phyloP scores from a whole-genome alignment of 2,888 invertebrate species.

The Diplolepis rosae region DNA sequence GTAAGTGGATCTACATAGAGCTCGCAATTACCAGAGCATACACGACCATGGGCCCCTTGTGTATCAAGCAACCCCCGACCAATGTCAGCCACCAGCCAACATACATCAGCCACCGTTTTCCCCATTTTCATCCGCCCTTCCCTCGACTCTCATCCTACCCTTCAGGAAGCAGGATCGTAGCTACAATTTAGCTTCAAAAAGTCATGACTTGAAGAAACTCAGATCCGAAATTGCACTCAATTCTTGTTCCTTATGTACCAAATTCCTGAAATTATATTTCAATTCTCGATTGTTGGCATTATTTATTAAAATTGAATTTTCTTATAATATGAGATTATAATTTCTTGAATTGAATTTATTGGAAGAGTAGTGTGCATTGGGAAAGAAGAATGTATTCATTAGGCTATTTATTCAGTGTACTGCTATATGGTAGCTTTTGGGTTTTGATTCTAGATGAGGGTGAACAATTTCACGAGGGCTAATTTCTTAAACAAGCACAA shows the following conservation, averaged over 20 bases:
- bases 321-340: too few species aligned
- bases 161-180: background rate
- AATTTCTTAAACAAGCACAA: constrained; percentile 13
- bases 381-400: background rate
- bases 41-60: constrained; percentile 68
- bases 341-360: background rate
- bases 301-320: background rate
- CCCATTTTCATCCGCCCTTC: constrained; percentile 50
- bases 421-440: background rate
- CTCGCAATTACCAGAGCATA: constrained; percentile 71
- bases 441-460: constrained; percentile 1
- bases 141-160: constrained; percentile 33
- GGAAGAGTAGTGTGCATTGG: background rate
- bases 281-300: too few species aligned
- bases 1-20: constrained; percentile 74
- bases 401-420: background rate
- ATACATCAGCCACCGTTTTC: constrained; percentile 56
- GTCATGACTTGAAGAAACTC: background rate
- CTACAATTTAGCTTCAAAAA: background rate
- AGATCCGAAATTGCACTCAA: background rate
- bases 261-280: background rate
- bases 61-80: constrained; percentile 60
- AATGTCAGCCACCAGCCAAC: constrained; percentile 42
- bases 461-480: constrained; percentile 8
- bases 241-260: background rate